phyloP scores from a whole-genome alignment of 2,888 invertebrate species.

The Torymus aiolomorphi region DNA sequence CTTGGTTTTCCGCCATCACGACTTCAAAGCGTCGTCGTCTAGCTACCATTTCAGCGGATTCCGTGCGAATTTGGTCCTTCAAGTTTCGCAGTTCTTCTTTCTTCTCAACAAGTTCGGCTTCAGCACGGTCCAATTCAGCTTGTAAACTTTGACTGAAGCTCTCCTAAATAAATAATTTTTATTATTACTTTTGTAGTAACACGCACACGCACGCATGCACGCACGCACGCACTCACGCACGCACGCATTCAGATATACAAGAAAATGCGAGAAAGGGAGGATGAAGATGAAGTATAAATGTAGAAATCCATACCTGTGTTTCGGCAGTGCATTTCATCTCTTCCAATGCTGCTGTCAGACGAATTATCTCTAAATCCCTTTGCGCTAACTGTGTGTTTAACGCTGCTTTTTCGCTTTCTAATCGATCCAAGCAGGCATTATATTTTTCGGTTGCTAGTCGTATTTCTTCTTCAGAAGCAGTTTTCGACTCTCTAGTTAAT shows the following conservation, averaged over 20 bases:
- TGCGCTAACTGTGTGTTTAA: slow-evolving; percentile 66
- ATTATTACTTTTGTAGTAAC: slow-evolving; percentile 3
- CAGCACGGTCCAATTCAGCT: slow-evolving; percentile 71
- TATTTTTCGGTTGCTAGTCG: slow-evolving; percentile 65
- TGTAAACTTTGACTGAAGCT: slow-evolving; percentile 73
- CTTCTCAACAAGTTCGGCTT: slow-evolving; percentile 71
- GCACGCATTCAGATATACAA: no score
- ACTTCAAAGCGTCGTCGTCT: slow-evolving; percentile 70
- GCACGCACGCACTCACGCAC: no score
- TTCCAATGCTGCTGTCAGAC: slow-evolving; percentile 65
- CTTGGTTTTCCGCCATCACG: slow-evolving; percentile 72
- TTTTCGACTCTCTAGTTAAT: slow-evolving; percentile 67
- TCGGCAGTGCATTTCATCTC: slow-evolving; percentile 69
- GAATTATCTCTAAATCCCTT: slow-evolving; percentile 66
- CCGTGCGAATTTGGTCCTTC: slow-evolving; percentile 71
- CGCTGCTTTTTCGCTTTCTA: slow-evolving; percentile 66
- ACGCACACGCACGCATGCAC: no score
- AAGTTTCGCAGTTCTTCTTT: slow-evolving; percentile 69
- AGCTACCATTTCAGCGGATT: slow-evolving; percentile 72
- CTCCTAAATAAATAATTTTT: slow-evolving; percentile 62
- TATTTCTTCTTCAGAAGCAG: slow-evolving; percentile 67
- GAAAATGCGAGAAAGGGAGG: no score
- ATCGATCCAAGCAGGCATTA: slow-evolving; percentile 61
- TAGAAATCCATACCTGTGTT: slow-evolving; percentile 66
- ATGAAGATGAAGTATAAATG: neutral